Evolutionary conservation across 2,113 vertebrate species (phyloP).

Genomic region (Himantopus leucocephalus): DNA sequence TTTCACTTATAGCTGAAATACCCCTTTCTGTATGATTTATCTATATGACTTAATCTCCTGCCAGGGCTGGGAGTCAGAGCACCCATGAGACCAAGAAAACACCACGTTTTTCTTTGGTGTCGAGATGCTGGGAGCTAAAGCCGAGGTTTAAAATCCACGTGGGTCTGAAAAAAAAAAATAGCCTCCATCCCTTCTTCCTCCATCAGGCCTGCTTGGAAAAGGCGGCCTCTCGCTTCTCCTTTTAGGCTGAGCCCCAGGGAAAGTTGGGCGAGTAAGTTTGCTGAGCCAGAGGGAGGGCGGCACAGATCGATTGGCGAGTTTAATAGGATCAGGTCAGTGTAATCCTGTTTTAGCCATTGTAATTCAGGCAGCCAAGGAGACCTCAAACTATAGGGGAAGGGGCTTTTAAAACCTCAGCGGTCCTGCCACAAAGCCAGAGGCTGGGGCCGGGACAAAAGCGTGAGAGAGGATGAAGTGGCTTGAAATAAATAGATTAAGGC

Average conservation of each 20-base stretch:
- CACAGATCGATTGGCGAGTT: slow-evolving; percentile 61
- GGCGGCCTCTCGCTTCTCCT: background rate
- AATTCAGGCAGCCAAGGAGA: slow-evolving; percentile 75
- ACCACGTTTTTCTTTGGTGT: accelerated
- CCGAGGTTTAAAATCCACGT: background rate
- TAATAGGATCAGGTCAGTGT: slow-evolving; percentile 82
- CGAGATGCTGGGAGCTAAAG: background rate
- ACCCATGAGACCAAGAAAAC: background rate
- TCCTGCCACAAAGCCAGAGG: slow-evolving; percentile 73
- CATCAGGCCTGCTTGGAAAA: background rate
- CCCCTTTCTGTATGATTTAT: background rate
- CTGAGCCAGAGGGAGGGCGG: slow-evolving; percentile 61
- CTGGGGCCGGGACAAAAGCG: slow-evolving; percentile 70
- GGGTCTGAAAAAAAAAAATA: background rate
- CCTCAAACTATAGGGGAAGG: slow-evolving; percentile 71
- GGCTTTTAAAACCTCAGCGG: slow-evolving; percentile 62
- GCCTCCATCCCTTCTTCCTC: background rate
- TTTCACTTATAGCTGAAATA: accelerated
- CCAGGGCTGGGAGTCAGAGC: background rate
- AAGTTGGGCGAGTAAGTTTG: slow-evolving; percentile 52
- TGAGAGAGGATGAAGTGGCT: slow-evolving; percentile 73
- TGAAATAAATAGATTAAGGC: slow-evolving; percentile 82
- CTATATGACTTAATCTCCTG: accelerated
- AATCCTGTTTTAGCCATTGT: slow-evolving; percentile 81
- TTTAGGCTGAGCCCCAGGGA: background rate